A percentile compares a stretch with the other conserved stretches of the same genome.
Conservation (phyloP, 1,140 invertebrate genomes). For the Bathynomus jamesi region DNA sequence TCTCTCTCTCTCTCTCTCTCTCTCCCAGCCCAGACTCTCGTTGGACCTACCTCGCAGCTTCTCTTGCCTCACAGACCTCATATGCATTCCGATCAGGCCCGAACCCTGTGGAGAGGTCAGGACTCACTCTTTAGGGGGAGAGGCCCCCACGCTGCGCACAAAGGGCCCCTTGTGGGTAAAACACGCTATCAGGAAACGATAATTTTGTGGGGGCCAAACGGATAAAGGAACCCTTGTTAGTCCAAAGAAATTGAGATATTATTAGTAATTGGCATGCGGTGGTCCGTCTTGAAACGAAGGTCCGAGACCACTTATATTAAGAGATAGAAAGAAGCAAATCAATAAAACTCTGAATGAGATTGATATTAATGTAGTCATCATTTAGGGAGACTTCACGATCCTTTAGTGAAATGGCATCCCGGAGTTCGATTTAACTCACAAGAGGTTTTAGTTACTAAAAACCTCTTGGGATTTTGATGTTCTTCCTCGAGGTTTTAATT, state of each 20-base stretch:
- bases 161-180: background rate
- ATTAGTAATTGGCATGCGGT: too few relatives aligned
- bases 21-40: background rate
- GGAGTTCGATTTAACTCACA: too few relatives aligned
- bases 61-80: background rate
- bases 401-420: too few relatives aligned
- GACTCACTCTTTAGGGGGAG: background rate
- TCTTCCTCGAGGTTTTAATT: too few relatives aligned
- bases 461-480: too few relatives aligned
- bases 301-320: too few relatives aligned
- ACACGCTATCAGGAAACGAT: conserved; percentile 6
- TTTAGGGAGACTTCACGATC: too few relatives aligned
- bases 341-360: too few relatives aligned
- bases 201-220: background rate
- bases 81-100: background rate
- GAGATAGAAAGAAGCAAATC: too few relatives aligned
- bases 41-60: background rate
- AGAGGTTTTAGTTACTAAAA: too few relatives aligned
- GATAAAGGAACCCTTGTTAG: background rate
- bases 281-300: too few relatives aligned
- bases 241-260: background rate
- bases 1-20: background rate
- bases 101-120: background rate
- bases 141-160: background rate
- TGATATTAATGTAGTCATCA: too few relatives aligned